These are phyloP conservation scores for Pyralis farinalis DNA, from an alignment of 2,888 invertebrate genomes.

Conservation along the genomic window DNA sequence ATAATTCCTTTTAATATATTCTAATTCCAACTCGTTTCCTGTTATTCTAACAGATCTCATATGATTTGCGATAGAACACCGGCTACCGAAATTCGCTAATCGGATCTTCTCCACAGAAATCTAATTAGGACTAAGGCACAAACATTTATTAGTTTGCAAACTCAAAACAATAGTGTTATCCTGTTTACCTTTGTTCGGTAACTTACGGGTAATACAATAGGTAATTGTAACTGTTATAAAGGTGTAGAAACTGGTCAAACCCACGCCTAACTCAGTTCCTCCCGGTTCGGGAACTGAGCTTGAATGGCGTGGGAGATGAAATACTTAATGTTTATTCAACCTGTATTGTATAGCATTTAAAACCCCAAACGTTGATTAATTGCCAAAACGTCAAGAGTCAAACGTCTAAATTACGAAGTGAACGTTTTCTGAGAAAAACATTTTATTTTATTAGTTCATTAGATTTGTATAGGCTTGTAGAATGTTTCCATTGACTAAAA, in stretches of 20 bases:
- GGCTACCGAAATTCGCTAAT: constrained; percentile 2
- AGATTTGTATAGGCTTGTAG: too few species aligned
- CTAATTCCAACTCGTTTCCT: too few species aligned
- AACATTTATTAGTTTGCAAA: constrained; percentile 18
- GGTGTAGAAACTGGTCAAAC: background rate
- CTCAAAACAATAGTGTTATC: constrained; percentile 16
- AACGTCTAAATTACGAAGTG: too few species aligned
- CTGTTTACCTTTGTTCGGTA: constrained; percentile 14
- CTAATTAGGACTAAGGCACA: constrained; percentile 15
- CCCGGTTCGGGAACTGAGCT: background rate
- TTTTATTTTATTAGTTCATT: too few species aligned
- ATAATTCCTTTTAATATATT: too few species aligned
- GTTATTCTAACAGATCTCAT: background rate
- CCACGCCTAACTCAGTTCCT: background rate
- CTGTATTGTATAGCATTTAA: background rate
- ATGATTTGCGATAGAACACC: background rate
- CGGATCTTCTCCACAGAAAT: constrained; percentile 17
- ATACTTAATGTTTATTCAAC: constrained; percentile 4
- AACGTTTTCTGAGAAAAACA: too few species aligned
- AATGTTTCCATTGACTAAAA: too few species aligned
- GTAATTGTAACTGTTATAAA: constrained; percentile 6
- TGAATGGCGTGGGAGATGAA: constrained; percentile 3
- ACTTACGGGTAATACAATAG: constrained; percentile 3
- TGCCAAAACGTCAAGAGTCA: too few species aligned
- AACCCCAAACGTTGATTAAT: background rate